Conservation (phyloP, 2,797 vertebrate species). For the Cynodonichthys magdalenae region DNA sequence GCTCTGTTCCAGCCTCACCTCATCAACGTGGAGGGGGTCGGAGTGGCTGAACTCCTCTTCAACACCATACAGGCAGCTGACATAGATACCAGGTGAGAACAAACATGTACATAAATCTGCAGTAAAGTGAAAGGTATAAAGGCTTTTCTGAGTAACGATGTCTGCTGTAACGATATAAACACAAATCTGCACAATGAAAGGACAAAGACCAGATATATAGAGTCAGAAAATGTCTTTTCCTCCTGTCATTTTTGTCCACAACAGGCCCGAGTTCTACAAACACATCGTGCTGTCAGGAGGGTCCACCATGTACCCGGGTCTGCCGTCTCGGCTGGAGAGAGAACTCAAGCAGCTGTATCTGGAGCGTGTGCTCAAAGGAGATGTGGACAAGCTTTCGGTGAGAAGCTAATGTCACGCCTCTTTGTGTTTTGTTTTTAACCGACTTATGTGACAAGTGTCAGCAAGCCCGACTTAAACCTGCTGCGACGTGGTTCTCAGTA, state of each 20-base stretch:
- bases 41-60: slow-evolving; percentile 97
- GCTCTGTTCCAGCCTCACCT: slow-evolving; percentile 98
- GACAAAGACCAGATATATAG: neutral
- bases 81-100: slow-evolving; percentile 93
- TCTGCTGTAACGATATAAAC: neutral
- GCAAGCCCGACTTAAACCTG: slow-evolving; percentile 1
- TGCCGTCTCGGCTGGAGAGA: slow-evolving; percentile 95
- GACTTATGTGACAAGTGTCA: too few species aligned
- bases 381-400: slow-evolving; percentile 98
- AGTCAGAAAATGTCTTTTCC: neutral
- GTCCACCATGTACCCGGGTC: slow-evolving; percentile 98
- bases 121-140: too few species aligned
- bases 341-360: slow-evolving; percentile 98
- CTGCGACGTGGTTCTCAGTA: slow-evolving; percentile 14
- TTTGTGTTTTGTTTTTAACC: neutral
- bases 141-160: neutral
- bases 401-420: slow-evolving; percentile 43
- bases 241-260: slow-evolving; percentile 6
- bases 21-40: slow-evolving; percentile 98
- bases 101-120: neutral
- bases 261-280: slow-evolving; percentile 97
- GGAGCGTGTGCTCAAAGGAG: slow-evolving; percentile 96
- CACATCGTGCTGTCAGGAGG: slow-evolving; percentile 98
- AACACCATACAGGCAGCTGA: slow-evolving; percentile 99
- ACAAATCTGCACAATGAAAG: neutral